Percentiles rank a stretch among this genome's conserved stretches.
Evolutionary conservation across 1,140 invertebrate species (phyloP).

Genomic region (Helicoverpa armigera): DNA sequence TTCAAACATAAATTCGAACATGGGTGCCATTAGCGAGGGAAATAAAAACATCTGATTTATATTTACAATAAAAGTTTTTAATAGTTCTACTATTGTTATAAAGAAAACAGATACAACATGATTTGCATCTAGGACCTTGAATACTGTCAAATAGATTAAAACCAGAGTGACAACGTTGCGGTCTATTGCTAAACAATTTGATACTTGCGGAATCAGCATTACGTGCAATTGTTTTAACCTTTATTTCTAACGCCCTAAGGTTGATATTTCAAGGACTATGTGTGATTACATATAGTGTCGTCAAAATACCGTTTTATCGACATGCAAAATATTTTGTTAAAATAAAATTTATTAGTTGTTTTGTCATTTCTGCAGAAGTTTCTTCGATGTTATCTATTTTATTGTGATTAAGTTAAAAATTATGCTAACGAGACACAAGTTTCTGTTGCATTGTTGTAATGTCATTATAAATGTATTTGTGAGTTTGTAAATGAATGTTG

Average conservation of each 20-base stretch:
- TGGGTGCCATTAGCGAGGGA: not conserved
- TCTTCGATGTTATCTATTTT: not conserved
- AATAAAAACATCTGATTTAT: slow-evolving; percentile 19
- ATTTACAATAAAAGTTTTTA: not conserved
- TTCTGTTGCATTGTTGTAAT: slow-evolving; percentile 29
- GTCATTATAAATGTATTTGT: slow-evolving; percentile 10
- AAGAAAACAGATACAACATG: slow-evolving; percentile 17
- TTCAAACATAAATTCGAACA: not conserved
- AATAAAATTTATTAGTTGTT: slow-evolving; percentile 15
- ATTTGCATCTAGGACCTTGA: slow-evolving; percentile 47
- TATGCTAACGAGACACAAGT: slow-evolving; percentile 29
- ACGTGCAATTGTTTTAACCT: not conserved
- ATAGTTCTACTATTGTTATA: slow-evolving; percentile 30
- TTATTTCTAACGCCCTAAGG: not conserved
- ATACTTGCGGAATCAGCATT: slow-evolving; percentile 21
- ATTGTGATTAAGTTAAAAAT: slow-evolving; percentile 29
- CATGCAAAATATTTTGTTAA: slow-evolving; percentile 44
- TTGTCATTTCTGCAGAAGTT: slow-evolving; percentile 20
- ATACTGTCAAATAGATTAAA: slow-evolving; percentile 39
- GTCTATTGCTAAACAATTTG: slow-evolving; percentile 22
- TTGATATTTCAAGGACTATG: not conserved
- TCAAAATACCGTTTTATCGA: slow-evolving; percentile 22
- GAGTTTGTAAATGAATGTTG: slow-evolving; percentile 15
- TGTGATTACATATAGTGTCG: not conserved
- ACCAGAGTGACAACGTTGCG: slow-evolving; percentile 35